These are phyloP conservation scores for Drosophila mauritiana DNA, from an alignment of 1,140 invertebrate species.

Conservation along the genomic window DNA sequence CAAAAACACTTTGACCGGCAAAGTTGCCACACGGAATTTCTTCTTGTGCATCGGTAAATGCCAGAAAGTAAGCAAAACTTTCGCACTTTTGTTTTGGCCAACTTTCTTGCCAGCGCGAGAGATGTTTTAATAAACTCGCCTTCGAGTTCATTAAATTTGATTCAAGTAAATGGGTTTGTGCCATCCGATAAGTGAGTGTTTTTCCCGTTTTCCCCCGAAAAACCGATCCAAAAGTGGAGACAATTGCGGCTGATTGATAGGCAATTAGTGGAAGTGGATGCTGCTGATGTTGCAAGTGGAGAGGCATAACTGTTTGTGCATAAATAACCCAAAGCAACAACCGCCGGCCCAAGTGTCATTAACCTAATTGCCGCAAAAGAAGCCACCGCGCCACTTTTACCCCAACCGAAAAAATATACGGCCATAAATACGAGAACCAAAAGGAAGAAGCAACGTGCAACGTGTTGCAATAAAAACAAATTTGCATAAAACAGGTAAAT, in stretches of 20 bases:
- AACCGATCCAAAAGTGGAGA: slow-evolving; percentile 38
- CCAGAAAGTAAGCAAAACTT: slow-evolving; percentile 60
- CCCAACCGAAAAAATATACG: slow-evolving; percentile 13
- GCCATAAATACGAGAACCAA: slow-evolving; percentile 56
- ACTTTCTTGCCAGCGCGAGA: slow-evolving; percentile 43
- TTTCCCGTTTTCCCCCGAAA: slow-evolving; percentile 8
- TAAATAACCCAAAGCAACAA: slow-evolving; percentile 63
- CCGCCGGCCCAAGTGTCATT: slow-evolving; percentile 72
- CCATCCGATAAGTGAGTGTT: slow-evolving; percentile 19
- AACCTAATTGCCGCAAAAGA: slow-evolving; percentile 73
- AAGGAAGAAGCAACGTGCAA: slow-evolving; percentile 63
- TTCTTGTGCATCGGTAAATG: slow-evolving; percentile 61
- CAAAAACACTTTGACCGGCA: slow-evolving; percentile 83
- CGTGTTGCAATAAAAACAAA: slow-evolving; percentile 80
- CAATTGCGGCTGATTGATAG: slow-evolving; percentile 71
- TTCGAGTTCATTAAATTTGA: slow-evolving; percentile 77
- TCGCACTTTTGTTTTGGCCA: slow-evolving; percentile 60
- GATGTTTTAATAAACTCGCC: slow-evolving; percentile 77
- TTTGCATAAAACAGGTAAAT: slow-evolving; percentile 78
- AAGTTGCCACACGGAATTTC: slow-evolving; percentile 83
- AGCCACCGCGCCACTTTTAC: slow-evolving; percentile 36
- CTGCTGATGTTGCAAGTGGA: slow-evolving; percentile 30
- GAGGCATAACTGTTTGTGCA: slow-evolving; percentile 63
- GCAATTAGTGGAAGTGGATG: slow-evolving; percentile 72
- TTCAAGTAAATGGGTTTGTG: slow-evolving; percentile 65